Conservation (phyloP, 2,797 vertebrate genomes). For the Smutsia temminckii region DNA sequence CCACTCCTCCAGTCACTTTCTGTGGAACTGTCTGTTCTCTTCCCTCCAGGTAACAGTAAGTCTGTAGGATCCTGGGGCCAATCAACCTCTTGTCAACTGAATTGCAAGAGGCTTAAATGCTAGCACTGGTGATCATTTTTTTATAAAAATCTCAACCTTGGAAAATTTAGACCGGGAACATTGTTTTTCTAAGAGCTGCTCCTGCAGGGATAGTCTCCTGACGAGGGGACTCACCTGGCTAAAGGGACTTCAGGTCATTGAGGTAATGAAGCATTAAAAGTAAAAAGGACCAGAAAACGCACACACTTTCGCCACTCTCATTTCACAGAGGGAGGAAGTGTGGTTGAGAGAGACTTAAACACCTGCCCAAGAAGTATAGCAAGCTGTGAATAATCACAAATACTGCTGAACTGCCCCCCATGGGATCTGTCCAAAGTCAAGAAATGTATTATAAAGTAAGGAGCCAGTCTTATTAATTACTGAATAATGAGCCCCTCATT, state of each 20-base stretch:
- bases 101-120: background rate
- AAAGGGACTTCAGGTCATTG: background rate
- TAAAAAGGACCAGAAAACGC: background rate
- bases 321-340: background rate
- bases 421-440: background rate
- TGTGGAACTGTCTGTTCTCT: background rate
- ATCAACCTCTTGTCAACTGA: background rate
- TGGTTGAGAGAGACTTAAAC: background rate
- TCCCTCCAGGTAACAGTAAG: background rate
- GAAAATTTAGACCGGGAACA: background rate
- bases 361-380: background rate
- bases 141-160: background rate
- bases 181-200: background rate
- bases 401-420: background rate
- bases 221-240: background rate
- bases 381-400: background rate
- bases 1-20: background rate
- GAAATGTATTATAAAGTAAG: background rate
- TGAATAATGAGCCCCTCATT: background rate
- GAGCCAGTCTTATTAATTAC: background rate
- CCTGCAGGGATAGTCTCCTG: background rate
- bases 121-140: background rate
- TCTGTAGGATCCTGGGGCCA: background rate
- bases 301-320: background rate
- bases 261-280: background rate